These are phyloP conservation scores for Tretioscincus oriximinensis DNA, from an alignment of 2,113 vertebrate species.

Conservation along the genomic window DNA sequence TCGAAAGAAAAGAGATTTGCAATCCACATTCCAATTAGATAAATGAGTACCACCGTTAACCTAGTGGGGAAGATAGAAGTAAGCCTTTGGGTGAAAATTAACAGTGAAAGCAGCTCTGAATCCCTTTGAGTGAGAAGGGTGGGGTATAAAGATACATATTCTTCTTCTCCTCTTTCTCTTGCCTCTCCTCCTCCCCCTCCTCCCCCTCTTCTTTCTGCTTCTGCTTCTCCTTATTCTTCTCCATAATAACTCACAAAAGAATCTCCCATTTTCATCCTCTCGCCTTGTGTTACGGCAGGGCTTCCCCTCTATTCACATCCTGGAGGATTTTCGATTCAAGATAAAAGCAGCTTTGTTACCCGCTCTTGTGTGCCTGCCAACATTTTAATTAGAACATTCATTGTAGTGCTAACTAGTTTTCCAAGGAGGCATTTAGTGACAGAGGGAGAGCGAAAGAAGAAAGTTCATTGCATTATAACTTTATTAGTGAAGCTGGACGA, in stretches of 20 bases:
- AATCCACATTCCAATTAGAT: too few relatives aligned
- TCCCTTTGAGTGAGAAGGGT: too few relatives aligned
- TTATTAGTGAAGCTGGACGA: conserved; percentile 31
- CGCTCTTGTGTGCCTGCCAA: conserved; percentile 27
- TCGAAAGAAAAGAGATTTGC: too few relatives aligned
- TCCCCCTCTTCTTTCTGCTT: too few relatives aligned
- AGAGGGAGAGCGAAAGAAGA: background rate
- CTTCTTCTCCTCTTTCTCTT: too few relatives aligned
- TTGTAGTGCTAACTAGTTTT: conserved; percentile 42
- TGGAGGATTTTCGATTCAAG: conserved; percentile 38
- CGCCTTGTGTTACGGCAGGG: background rate
- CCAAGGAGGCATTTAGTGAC: conserved; percentile 32
- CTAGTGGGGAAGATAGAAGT: too few relatives aligned
- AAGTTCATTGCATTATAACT: conserved; percentile 40
- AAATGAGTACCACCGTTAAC: too few relatives aligned
- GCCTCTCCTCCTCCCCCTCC: too few relatives aligned
- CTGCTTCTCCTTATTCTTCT: too few relatives aligned
- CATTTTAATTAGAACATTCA: conserved; percentile 60
- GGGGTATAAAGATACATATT: too few relatives aligned
- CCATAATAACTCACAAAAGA: conserved; percentile 4
- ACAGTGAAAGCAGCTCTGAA: too few relatives aligned
- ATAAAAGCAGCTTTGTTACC: conserved; percentile 40
- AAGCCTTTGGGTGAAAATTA: too few relatives aligned
- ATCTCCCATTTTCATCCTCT: background rate
- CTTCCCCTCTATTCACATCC: conserved; percentile 20